Conservation (phyloP, 2,797 vertebrate species). For the Tapera naevia region DNA sequence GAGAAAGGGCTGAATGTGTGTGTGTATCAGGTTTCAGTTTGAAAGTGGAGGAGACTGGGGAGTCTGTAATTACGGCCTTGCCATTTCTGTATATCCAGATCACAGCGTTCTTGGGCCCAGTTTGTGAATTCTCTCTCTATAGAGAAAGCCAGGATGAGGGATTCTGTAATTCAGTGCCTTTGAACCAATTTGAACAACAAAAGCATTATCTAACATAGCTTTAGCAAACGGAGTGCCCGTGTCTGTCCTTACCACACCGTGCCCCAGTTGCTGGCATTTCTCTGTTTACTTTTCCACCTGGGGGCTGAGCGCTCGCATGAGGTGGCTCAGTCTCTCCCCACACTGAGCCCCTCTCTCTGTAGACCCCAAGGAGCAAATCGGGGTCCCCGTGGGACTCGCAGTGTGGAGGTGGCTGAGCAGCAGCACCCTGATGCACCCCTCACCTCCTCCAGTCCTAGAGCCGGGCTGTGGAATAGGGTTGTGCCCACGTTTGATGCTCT, state of each 20-base stretch:
- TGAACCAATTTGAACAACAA: background rate
- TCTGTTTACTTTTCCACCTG: background rate
- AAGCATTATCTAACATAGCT: background rate
- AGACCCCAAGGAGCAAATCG: background rate
- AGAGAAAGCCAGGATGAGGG: background rate
- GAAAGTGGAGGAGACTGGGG: background rate
- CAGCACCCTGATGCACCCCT: background rate
- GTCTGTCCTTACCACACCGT: background rate
- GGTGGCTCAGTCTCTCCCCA: background rate
- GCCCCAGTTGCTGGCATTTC: background rate
- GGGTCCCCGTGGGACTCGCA: background rate
- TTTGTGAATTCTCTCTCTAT: background rate
- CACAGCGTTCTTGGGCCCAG: background rate
- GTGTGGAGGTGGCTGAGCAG: background rate
- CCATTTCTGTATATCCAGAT: background rate
- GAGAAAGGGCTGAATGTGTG: background rate
- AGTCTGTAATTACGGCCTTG: background rate
- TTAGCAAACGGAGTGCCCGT: background rate
- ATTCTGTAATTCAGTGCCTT: background rate
- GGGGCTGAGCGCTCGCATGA: background rate
- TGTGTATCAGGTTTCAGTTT: background rate
- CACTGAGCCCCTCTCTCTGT: background rate
- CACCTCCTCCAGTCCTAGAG: background rate
- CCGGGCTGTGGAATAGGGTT: background rate
- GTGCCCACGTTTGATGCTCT: background rate